Conservation (phyloP, 2,797 vertebrate genomes). For the Bryconaethiops microstoma region DNA sequence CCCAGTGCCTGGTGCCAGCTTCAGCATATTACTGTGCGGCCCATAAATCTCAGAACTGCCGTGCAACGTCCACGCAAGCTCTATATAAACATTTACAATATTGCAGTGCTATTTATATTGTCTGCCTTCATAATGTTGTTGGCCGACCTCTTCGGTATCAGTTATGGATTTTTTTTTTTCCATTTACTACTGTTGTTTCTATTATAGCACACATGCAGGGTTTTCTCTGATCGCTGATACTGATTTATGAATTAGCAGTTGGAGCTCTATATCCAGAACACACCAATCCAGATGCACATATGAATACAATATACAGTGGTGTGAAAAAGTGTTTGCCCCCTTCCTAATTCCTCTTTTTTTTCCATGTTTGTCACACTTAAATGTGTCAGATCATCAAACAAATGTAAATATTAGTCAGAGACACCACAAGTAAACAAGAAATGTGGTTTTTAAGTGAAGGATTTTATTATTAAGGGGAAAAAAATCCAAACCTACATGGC, state of each 20-base stretch:
- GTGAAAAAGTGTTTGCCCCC: too few species aligned
- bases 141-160: constrained; percentile 74
- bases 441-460: too few species aligned
- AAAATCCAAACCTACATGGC: too few species aligned
- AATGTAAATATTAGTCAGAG: too few species aligned
- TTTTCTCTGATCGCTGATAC: constrained; percentile 72
- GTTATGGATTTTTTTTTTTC: constrained; percentile 71
- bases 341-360: too few species aligned
- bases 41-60: constrained; percentile 77
- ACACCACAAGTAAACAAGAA: too few species aligned
- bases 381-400: too few species aligned
- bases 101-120: constrained; percentile 79
- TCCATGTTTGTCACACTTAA: too few species aligned
- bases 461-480: too few species aligned
- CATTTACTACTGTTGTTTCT: constrained; percentile 69
- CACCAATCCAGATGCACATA: too few species aligned
- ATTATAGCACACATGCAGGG: constrained; percentile 34
- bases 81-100: constrained; percentile 83
- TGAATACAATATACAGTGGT: too few species aligned
- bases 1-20: constrained; percentile 74
- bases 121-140: constrained; percentile 76
- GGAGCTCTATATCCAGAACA: constrained; percentile 54
- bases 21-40: constrained; percentile 68
- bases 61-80: constrained; percentile 66
- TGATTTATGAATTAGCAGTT: constrained; percentile 74